Conservation (phyloP, 2,888 invertebrate species). For the Eledona agricola region DNA sequence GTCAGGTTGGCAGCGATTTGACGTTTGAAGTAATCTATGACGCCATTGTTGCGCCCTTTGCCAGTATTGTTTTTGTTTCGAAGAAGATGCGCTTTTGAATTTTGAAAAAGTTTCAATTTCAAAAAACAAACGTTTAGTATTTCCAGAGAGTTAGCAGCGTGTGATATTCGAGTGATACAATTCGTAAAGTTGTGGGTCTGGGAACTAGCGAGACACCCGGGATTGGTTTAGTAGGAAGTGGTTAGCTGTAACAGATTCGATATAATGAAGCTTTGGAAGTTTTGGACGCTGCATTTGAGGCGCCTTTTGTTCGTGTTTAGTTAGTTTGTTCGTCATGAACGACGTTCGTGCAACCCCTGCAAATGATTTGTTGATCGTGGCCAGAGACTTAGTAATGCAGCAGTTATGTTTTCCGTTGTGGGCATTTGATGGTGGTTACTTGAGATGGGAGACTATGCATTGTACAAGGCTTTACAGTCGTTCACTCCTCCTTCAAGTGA, state of each 20-base stretch:
- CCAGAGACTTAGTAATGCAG: slow-evolving; percentile 44
- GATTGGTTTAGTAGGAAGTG: slow-evolving; percentile 30
- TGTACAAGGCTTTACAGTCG: slow-evolving; percentile 60
- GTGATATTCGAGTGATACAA: slow-evolving; percentile 10
- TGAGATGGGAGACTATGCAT: slow-evolving; percentile 61
- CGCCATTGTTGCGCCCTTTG: slow-evolving; percentile 55
- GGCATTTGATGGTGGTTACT: slow-evolving; percentile 44
- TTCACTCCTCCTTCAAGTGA: slow-evolving; percentile 56
- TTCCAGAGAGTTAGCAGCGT: slow-evolving; percentile 9
- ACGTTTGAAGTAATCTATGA: slow-evolving; percentile 47
- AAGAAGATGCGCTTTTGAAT: slow-evolving; percentile 40
- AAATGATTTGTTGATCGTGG: slow-evolving; percentile 20
- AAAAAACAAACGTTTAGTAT: background rate
- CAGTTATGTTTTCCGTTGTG: slow-evolving; percentile 40
- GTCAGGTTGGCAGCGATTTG: slow-evolving; percentile 41
- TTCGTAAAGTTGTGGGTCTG: slow-evolving; percentile 8
- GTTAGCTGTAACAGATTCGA: slow-evolving; percentile 20
- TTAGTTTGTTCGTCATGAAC: slow-evolving; percentile 30
- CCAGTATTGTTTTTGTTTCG: slow-evolving; percentile 52
- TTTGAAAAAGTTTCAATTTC: slow-evolving; percentile 17
- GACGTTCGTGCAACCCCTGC: slow-evolving; percentile 1
- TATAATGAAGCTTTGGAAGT: slow-evolving; percentile 24
- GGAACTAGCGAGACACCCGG: slow-evolving; percentile 24
- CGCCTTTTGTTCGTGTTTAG: slow-evolving; percentile 15
- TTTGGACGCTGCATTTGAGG: slow-evolving; percentile 31